Conservation (phyloP, 2,797 vertebrate genomes). For the Hyperoplus lanceolatus region DNA sequence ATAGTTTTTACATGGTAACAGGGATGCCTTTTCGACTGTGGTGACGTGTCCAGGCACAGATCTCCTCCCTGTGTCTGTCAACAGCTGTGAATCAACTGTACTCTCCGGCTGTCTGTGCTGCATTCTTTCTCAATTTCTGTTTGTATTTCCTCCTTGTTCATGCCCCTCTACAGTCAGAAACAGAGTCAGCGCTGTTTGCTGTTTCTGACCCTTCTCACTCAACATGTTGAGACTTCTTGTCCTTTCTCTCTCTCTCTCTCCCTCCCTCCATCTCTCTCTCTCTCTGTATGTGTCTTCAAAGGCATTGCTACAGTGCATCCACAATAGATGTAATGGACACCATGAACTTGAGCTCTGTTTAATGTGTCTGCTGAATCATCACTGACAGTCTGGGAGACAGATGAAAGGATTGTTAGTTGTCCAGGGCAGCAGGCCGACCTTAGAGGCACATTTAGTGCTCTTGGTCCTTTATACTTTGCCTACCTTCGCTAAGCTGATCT, state of each 20-base stretch:
- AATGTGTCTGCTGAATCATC: conserved; percentile 23
- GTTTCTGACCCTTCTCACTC: conserved; percentile 37
- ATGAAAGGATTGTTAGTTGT: conserved; percentile 13
- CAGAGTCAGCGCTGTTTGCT: conserved; percentile 23
- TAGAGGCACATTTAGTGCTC: too few relatives aligned
- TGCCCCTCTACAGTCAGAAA: conserved; percentile 27
- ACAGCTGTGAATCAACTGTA: conserved; percentile 39
- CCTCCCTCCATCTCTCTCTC: not conserved
- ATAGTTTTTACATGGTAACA: not conserved
- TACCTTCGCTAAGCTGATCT: not conserved
- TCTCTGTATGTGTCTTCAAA: conserved; percentile 11
- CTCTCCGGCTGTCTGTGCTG: conserved; percentile 23
- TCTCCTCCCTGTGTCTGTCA: conserved; percentile 43
- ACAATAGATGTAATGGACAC: conserved; percentile 53
- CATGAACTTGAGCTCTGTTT: conserved; percentile 44
- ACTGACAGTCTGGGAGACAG: conserved; percentile 5
- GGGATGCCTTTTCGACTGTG: not conserved
- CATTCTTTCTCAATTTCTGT: conserved; percentile 35
- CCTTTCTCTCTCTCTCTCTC: not conserved
- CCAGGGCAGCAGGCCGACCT: not conserved
- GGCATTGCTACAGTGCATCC: not conserved
- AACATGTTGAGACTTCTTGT: conserved; percentile 33
- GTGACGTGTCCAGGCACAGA: conserved; percentile 12
- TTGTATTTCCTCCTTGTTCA: conserved; percentile 9
- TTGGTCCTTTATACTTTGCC: too few relatives aligned